These are phyloP conservation scores for Glaucidium brasilianum DNA, from an alignment of 2,113 vertebrate species.

Conservation along the genomic window DNA sequence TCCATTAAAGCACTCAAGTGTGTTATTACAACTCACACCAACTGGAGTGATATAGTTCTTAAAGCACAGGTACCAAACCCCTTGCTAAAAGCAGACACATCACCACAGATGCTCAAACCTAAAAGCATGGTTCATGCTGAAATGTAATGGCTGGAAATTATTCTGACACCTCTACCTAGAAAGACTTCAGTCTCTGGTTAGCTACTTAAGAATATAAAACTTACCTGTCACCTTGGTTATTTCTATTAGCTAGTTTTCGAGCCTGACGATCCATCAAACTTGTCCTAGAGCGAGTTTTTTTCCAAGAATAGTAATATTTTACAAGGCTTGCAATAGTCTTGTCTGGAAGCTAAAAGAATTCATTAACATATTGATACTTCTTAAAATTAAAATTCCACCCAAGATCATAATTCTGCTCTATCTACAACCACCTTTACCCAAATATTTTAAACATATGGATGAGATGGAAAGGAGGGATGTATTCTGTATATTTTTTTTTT, in stretches of 20 bases:
- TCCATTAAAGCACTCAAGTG: neutral
- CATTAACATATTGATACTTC: neutral
- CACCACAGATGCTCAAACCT: neutral
- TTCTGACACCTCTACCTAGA: neutral
- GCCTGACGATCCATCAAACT: constrained; percentile 99
- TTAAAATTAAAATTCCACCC: neutral
- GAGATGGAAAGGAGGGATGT: neutral
- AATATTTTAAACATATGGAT: neutral
- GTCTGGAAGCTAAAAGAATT: constrained; percentile 88
- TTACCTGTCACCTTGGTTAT: constrained; percentile 91
- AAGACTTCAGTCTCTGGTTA: neutral
- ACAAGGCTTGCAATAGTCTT: constrained; percentile 98
- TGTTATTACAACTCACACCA: neutral
- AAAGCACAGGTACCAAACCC: neutral
- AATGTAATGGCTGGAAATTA: neutral
- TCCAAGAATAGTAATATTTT: constrained; percentile 99
- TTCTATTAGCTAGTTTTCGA: constrained; percentile 90
- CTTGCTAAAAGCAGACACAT: neutral
- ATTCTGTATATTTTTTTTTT: neutral
- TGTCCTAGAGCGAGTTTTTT: constrained; percentile 97
- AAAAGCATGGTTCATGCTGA: neutral
- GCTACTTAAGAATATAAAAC: neutral
- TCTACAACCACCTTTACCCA: neutral
- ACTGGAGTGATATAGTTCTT: neutral
- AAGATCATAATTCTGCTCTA: neutral